Percentiles rank a stretch among this genome's conserved stretches.
These are phyloP conservation scores for Nibea albiflora DNA, from an alignment of 2,113 vertebrate species.

Conservation along the genomic window DNA sequence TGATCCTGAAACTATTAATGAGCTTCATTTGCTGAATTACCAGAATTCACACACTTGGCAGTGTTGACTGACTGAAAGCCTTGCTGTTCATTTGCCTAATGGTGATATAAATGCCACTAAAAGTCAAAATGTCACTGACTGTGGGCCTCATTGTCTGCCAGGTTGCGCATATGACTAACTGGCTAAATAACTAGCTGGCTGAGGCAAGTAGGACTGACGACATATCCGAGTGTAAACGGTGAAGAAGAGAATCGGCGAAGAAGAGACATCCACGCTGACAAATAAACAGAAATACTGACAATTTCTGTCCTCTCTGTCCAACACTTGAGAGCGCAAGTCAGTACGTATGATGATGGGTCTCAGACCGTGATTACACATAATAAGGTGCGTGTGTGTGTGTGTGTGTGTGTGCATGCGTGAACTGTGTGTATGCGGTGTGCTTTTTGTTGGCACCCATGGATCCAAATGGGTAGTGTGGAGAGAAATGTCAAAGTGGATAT, in stretches of 20 bases:
- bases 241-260: background rate
- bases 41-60: slow-evolving; percentile 20
- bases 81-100: slow-evolving; percentile 46
- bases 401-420: slow-evolving; percentile 1
- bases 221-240: slow-evolving; percentile 2
- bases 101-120: slow-evolving; percentile 40
- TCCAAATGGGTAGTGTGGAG: slow-evolving; percentile 11
- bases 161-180: slow-evolving; percentile 21
- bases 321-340: background rate
- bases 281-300: slow-evolving; percentile 19
- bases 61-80: slow-evolving; percentile 19
- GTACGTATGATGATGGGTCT: slow-evolving; percentile 14
- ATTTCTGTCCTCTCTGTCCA: background rate
- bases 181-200: slow-evolving; percentile 35
- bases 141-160: slow-evolving; percentile 9
- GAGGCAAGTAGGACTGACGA: background rate
- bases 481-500: slow-evolving; percentile 49
- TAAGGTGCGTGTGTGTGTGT: slow-evolving; percentile 26
- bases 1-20: slow-evolving; percentile 11
- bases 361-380: slow-evolving; percentile 55
- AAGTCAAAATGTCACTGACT: slow-evolving; percentile 35
- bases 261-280: slow-evolving; percentile 10
- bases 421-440: background rate
- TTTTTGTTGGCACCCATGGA: slow-evolving; percentile 14
- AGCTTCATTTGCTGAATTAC: slow-evolving; percentile 35